A percentile compares a stretch with the other conserved stretches of the same genome.
phyloP scores from a whole-genome alignment of 2,797 vertebrate species.

The Siniperca scherzeri region DNA sequence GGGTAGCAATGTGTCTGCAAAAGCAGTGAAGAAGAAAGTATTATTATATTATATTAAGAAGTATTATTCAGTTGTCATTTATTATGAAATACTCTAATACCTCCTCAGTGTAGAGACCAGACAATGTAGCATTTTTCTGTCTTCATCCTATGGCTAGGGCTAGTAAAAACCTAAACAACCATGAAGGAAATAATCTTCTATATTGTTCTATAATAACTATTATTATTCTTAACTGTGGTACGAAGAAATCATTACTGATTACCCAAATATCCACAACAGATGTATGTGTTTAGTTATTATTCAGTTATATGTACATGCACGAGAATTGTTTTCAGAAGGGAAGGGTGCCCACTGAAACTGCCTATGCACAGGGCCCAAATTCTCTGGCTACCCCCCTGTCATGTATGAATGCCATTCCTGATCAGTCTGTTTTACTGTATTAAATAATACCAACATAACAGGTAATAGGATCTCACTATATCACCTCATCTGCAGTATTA shows the following conservation, averaged over 20 bases:
- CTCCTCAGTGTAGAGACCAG: neutral
- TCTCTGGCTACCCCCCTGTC: neutral
- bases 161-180: neutral
- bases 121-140: neutral
- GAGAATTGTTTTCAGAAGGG: neutral
- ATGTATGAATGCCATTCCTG: neutral
- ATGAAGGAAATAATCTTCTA: neutral
- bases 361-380: neutral
- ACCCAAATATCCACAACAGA: neutral
- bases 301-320: neutral
- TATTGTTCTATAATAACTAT: neutral
- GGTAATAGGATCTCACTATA: neutral
- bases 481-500: neutral
- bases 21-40: neutral
- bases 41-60: neutral
- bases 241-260: too few species aligned
- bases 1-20: neutral
- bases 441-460: neutral
- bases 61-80: slow-evolving; percentile 6
- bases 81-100: neutral
- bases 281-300: neutral
- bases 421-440: too few species aligned
- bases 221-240: neutral
- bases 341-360: neutral
- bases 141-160: neutral